Evolutionary conservation across 2,888 invertebrate genomes (phyloP), one percentile per base, ranked within the genome.

Genomic region (Melipona bicolor): DNA sequence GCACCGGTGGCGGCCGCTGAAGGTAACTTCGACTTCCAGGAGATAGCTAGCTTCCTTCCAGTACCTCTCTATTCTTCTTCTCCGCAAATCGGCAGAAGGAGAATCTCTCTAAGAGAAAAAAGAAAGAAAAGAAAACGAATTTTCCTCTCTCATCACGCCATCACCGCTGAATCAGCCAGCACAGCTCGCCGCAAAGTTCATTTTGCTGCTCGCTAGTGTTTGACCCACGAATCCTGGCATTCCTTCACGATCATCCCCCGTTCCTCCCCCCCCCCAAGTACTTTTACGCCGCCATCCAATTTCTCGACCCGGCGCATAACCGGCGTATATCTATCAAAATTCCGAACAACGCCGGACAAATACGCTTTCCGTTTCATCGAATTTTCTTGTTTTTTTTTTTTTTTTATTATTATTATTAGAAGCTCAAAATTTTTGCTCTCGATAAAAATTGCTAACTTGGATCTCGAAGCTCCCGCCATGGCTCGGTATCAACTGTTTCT

Each of bases 11-110:
- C 93, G 93, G 91, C 94, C 92, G 94, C 92, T 90, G 93, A 95
- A 95, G 95, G 95, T 96, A 95, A 95, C 95, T 94, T 94, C 95
- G 94, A 95, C 95, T 95, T 95, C 95, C 95, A 95, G 95, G 95
- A 95, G 95, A 95, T 95, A 95, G 95, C 95, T 95, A 95, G 95
- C 95, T 95, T 95, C 95, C 95, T 95, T 94, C 91, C 93, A 90
- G 91, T 91, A 93, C 92, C 92, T 89, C 56, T 56, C 84, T 85
- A 81, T 85, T 92, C 89, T 92, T 93, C 92, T 93, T 90, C 90
- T 90, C 88, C 89, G 88, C 87, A 89, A 91, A 90, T 88, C 88
- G 87, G 89, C 91, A 88, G 89, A 90, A 89, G 89, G 84, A 89
- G 85, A 86, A 83, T 81, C 79, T 80, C 77, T 77, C 87, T 88